These are phyloP conservation scores for Esox masquinongy DNA, from an alignment of 2,797 vertebrate species.

Conservation along the genomic window DNA sequence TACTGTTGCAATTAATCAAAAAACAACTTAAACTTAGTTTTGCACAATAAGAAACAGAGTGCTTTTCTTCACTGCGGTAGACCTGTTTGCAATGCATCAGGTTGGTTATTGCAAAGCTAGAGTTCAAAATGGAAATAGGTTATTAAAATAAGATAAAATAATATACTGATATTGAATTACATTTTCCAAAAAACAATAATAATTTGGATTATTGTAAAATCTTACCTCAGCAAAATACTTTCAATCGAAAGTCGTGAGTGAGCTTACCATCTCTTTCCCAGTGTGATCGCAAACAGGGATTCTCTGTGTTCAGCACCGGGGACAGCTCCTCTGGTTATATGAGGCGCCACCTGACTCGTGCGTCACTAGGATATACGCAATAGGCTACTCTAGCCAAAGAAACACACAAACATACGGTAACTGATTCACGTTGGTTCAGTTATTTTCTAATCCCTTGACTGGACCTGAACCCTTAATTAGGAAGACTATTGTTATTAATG, in stretches of 20 bases:
- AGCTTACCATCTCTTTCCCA: constrained; percentile 57
- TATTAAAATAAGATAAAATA: background rate
- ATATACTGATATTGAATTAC: background rate
- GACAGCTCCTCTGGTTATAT: constrained; percentile 84
- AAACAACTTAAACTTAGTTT: background rate
- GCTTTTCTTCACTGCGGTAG: background rate
- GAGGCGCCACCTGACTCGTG: constrained; percentile 68
- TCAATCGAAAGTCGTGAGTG: constrained; percentile 27
- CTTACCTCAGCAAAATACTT: constrained; percentile 67
- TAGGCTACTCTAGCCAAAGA: constrained; percentile 2
- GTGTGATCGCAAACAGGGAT: constrained; percentile 43
- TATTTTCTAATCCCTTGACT: background rate
- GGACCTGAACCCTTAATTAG: background rate
- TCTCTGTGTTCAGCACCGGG: constrained; percentile 82
- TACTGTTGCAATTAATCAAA: background rate
- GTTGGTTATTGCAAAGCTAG: constrained; percentile 17
- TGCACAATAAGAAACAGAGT: background rate
- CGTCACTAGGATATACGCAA: constrained; percentile 69
- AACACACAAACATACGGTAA: background rate
- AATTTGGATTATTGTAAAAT: background rate
- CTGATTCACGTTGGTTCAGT: background rate
- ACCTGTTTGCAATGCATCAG: constrained; percentile 29
- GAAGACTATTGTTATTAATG: background rate
- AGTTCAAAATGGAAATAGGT: background rate
- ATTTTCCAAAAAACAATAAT: background rate